These are phyloP conservation scores for Lycaon pictus DNA, from an alignment of 2,113 vertebrate species.

Conservation along the genomic window DNA sequence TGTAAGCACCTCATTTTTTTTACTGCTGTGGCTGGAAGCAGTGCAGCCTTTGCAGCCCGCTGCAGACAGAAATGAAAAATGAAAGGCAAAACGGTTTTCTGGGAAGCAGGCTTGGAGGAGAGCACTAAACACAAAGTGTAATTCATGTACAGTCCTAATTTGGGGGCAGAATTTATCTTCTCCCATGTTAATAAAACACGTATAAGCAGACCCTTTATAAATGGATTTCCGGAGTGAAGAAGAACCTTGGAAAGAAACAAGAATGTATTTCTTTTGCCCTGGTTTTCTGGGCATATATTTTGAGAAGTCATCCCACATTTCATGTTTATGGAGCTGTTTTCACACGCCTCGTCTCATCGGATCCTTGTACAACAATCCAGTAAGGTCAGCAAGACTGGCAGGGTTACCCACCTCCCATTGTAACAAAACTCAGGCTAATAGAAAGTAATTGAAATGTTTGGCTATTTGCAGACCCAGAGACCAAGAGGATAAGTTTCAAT, in stretches of 20 bases:
- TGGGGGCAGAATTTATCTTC: constrained; percentile 22
- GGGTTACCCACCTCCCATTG: rapidly evolving
- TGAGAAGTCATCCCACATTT: neutral
- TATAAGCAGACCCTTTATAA: neutral
- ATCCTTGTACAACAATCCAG: rapidly evolving
- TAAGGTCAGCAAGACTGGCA: neutral
- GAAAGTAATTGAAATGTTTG: neutral
- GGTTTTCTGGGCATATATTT: neutral
- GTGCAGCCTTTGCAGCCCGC: neutral
- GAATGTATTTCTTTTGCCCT: constrained; percentile 9
- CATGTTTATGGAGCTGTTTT: constrained; percentile 19
- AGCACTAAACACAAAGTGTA: neutral
- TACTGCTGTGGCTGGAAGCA: neutral
- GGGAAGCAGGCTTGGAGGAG: neutral
- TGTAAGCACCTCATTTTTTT: neutral
- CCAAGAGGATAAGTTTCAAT: neutral
- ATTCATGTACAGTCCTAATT: constrained; percentile 23
- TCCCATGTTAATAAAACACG: constrained; percentile 46
- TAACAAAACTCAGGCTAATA: neutral
- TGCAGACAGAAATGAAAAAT: constrained; percentile 40
- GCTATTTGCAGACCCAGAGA: constrained; percentile 21
- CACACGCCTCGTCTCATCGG: neutral
- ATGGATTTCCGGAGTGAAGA: constrained; percentile 63
- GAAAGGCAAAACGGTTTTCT: constrained; percentile 37
- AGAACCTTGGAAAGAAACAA: constrained; percentile 31